Evolutionary conservation across 1,140 invertebrate genomes (phyloP).

Genomic region (Hypsibius dujardini): DNA sequence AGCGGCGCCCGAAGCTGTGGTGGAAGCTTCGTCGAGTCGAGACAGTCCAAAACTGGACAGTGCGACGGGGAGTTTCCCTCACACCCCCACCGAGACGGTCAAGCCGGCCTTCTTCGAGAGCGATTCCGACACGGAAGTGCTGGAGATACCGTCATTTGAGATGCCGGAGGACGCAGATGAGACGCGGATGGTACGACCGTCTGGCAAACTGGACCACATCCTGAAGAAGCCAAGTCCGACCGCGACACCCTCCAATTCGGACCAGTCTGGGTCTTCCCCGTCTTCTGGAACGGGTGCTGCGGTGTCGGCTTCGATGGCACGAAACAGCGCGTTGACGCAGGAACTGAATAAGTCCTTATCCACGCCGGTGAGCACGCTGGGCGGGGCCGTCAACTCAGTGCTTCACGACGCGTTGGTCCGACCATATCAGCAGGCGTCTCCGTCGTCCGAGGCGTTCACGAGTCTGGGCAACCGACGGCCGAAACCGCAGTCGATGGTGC

Average conservation of each 20-base stretch:
- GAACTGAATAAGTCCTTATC: too few relatives aligned
- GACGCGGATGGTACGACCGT: not conserved
- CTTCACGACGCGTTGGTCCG: not conserved
- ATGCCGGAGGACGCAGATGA: constrained; percentile 1
- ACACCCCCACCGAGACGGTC: not conserved
- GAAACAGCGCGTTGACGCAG: too few relatives aligned
- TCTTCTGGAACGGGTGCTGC: not conserved
- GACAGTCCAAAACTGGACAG: too few relatives aligned
- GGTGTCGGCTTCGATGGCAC: not conserved
- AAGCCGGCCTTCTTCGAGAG: not conserved
- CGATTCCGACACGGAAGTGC: constrained; percentile 1
- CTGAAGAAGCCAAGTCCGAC: not conserved
- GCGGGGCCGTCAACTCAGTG: not conserved
- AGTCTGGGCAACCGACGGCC: not conserved
- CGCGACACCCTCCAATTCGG: not conserved
- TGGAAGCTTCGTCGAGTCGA: too few relatives aligned
- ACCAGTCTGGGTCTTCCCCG: not conserved
- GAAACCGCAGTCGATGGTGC: not conserved
- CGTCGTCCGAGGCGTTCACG: not conserved
- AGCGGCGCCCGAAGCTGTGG: too few relatives aligned
- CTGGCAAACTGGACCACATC: constrained; percentile 3
- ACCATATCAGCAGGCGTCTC: not conserved
- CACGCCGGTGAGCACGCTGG: too few relatives aligned
- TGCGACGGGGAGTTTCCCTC: too few relatives aligned
- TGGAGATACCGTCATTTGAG: constrained; percentile 15